These are phyloP conservation scores for Thinocorus orbignyianus DNA, from an alignment of 2,113 vertebrate species.

Conservation along the genomic window DNA sequence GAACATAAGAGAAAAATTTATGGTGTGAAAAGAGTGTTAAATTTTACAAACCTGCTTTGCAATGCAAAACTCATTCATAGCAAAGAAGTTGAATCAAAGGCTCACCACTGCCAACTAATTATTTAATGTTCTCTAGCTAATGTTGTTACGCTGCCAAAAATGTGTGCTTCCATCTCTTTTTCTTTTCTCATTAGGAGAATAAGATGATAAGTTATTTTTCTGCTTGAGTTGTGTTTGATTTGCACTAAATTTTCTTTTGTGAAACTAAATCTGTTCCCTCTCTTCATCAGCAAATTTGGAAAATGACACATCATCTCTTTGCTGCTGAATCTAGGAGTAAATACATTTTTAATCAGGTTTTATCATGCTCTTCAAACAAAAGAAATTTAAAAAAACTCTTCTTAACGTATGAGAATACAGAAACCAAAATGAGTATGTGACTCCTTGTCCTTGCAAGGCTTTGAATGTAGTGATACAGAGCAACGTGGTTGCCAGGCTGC, in stretches of 20 bases:
- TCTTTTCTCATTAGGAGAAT: background rate
- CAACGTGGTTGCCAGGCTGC: background rate
- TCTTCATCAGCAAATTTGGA: background rate
- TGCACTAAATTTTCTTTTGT: background rate
- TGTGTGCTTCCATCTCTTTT: background rate
- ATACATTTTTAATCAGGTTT: background rate
- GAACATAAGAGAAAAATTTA: background rate
- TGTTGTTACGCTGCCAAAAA: slow-evolving; percentile 4
- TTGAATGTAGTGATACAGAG: background rate
- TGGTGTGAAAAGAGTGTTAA: background rate
- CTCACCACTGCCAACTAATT: background rate
- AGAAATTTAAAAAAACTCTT: background rate
- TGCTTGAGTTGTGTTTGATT: slow-evolving; percentile 34
- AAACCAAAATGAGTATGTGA: background rate
- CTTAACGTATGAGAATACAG: background rate
- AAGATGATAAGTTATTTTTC: slow-evolving; percentile 38
- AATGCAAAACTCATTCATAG: slow-evolving; percentile 28
- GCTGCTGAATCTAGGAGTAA: background rate
- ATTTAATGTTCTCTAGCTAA: slow-evolving; percentile 37
- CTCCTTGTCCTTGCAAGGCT: background rate
- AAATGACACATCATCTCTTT: background rate
- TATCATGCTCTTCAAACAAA: background rate
- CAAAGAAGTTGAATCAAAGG: background rate
- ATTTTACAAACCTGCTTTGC: slow-evolving; percentile 26
- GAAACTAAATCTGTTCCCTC: background rate